Conservation (phyloP, 2,888 invertebrate species). For the Cetonia aurata region DNA sequence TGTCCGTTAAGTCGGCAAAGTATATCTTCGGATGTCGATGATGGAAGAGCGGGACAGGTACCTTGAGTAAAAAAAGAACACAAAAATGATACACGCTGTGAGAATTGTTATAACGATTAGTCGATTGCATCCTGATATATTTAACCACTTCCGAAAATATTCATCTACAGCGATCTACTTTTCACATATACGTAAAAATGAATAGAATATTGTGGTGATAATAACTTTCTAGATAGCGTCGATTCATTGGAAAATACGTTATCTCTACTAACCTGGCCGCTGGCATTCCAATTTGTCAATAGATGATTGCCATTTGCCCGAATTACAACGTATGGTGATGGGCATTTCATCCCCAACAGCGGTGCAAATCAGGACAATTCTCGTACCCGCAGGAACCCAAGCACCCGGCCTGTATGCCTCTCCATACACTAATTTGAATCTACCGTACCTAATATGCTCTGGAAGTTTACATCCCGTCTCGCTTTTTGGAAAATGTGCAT, state of each 20-base stretch:
- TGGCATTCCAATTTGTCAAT: neutral
- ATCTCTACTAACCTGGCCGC: neutral
- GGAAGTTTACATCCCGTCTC: neutral
- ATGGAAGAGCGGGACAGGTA: slow-evolving; percentile 1
- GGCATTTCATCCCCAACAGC: neutral
- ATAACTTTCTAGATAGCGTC: too few relatives aligned
- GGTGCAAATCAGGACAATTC: neutral
- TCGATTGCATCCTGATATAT: neutral
- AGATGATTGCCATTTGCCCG: neutral
- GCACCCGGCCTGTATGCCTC: neutral
- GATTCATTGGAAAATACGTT: too few relatives aligned
- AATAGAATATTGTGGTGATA: too few relatives aligned
- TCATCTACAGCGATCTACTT: too few relatives aligned
- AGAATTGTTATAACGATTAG: too few relatives aligned
- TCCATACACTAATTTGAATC: neutral
- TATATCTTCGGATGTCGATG: slow-evolving; percentile 9
- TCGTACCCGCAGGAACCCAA: neutral
- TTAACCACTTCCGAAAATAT: too few relatives aligned
- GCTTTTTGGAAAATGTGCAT: neutral
- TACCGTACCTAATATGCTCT: neutral
- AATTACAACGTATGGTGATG: neutral
- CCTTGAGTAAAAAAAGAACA: neutral
- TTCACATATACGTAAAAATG: too few relatives aligned
- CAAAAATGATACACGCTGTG: too few relatives aligned
- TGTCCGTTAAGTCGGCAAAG: neutral